These are phyloP conservation scores for Rhagium mordax DNA, from an alignment of 2,888 invertebrate genomes.

Conservation along the genomic window DNA sequence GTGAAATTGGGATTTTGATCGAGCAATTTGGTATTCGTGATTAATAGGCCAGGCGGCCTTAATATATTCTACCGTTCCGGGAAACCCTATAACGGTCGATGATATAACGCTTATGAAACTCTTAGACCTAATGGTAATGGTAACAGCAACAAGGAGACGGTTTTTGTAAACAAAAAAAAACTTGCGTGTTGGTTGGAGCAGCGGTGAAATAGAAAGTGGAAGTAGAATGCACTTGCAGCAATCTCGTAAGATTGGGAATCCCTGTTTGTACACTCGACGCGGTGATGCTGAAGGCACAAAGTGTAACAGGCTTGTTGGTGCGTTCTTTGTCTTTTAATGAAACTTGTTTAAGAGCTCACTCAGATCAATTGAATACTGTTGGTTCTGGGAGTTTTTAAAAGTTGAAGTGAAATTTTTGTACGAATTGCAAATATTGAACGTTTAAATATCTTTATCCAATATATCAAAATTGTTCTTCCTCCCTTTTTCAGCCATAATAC, in stretches of 20 bases:
- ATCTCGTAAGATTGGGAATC: constrained; percentile 14
- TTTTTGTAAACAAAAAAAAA: not conserved
- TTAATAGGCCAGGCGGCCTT: not conserved
- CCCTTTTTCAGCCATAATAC: too few relatives aligned
- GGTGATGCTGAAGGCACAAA: not conserved
- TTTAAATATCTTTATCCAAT: too few relatives aligned
- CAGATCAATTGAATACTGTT: too few relatives aligned
- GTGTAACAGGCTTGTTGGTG: not conserved
- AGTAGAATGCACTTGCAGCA: not conserved
- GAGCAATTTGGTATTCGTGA: not conserved
- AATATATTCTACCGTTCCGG: constrained; percentile 13
- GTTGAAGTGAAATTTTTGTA: too few relatives aligned
- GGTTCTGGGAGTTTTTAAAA: too few relatives aligned
- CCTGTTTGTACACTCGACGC: not conserved
- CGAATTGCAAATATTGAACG: too few relatives aligned
- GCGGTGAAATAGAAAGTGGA: constrained; percentile 26
- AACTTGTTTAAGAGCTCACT: not conserved
- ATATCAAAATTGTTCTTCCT: too few relatives aligned
- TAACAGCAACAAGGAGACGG: not conserved
- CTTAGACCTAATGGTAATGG: not conserved
- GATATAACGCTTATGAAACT: constrained; percentile 17
- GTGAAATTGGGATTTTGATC: constrained; percentile 22
- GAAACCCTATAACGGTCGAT: constrained; percentile 11
- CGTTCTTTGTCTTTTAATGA: not conserved
- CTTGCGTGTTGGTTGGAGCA: not conserved